These are phyloP conservation scores for Zhuqinia jingwanae DNA, from an alignment of 2,888 invertebrate genomes.

Conservation along the genomic window DNA sequence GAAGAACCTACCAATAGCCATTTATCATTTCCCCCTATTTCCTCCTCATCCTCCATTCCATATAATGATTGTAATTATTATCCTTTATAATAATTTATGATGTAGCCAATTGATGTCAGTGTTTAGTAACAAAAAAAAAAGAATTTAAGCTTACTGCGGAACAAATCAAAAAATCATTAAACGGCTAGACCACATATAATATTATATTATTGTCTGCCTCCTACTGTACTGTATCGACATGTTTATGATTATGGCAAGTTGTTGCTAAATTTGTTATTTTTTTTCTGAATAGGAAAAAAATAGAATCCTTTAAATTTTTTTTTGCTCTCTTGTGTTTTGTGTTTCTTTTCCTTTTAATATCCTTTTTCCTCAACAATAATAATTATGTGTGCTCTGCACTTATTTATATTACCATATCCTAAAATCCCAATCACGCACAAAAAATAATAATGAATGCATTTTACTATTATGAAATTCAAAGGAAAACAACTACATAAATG, in stretches of 20 bases:
- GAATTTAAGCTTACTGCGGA: slow-evolving; percentile 40
- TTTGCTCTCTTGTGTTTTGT: not conserved
- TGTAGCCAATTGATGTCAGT: slow-evolving; percentile 22
- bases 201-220: slow-evolving; percentile 35
- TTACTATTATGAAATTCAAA: not conserved
- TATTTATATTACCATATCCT: not conserved
- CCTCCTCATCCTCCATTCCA: slow-evolving; percentile 45
- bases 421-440: not conserved
- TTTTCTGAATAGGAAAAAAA: not conserved
- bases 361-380: slow-evolving; percentile 22
- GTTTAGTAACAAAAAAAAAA: not conserved
- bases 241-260: slow-evolving; percentile 36
- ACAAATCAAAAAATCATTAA: slow-evolving; percentile 42
- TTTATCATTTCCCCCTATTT: slow-evolving; percentile 49
- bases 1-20: slow-evolving; percentile 48
- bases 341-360: slow-evolving; percentile 9
- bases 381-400: not conserved
- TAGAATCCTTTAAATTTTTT: not conserved
- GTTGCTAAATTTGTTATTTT: slow-evolving; percentile 53
- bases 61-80: slow-evolving; percentile 53
- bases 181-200: slow-evolving; percentile 40
- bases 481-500: no score
- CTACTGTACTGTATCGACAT: slow-evolving; percentile 44
- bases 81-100: slow-evolving; percentile 49
- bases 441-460: not conserved